Conservation (phyloP, 1,140 invertebrate genomes). For the Drosophila rhopaloa region DNA sequence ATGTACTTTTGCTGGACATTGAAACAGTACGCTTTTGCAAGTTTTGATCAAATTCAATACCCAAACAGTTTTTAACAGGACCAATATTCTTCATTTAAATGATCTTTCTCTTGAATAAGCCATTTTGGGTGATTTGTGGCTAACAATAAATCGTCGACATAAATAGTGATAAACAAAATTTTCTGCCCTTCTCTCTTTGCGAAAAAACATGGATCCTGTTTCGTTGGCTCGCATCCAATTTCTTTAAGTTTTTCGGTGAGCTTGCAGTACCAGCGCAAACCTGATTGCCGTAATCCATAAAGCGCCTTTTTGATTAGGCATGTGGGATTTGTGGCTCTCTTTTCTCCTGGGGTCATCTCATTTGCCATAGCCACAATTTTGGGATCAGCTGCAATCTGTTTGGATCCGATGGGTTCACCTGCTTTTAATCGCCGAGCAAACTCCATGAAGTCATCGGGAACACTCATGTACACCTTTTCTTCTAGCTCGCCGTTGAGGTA, state of each 20-base stretch:
- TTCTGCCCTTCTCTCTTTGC: conserved; percentile 8
- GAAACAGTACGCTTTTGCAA: neutral
- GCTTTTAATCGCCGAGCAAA: no score
- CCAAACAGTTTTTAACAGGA: neutral
- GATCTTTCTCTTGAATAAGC: neutral
- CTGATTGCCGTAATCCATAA: conserved; percentile 80
- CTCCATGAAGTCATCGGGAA: no score
- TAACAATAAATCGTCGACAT: conserved; percentile 62
- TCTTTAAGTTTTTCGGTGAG: conserved; percentile 31
- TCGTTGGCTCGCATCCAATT: conserved; percentile 28
- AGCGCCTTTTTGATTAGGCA: conserved; percentile 67
- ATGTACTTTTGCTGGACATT: conserved; percentile 15
- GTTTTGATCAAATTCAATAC: conserved; percentile 1
- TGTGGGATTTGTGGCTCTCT: conserved; percentile 12
- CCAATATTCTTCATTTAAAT: conserved; percentile 7
- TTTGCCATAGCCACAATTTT: neutral
- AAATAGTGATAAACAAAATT: conserved; percentile 35
- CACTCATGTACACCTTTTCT: no score
- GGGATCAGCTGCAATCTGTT: no score
- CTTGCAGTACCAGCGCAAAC: conserved; percentile 80
- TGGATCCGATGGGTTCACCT: neutral
- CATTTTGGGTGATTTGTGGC: conserved; percentile 13
- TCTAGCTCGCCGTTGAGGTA: no score
- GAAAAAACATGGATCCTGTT: conserved; percentile 36
- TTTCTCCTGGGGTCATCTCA: neutral